These are phyloP conservation scores for Coreius guichenoti DNA, from an alignment of 2,797 vertebrate species.

Conservation along the genomic window DNA sequence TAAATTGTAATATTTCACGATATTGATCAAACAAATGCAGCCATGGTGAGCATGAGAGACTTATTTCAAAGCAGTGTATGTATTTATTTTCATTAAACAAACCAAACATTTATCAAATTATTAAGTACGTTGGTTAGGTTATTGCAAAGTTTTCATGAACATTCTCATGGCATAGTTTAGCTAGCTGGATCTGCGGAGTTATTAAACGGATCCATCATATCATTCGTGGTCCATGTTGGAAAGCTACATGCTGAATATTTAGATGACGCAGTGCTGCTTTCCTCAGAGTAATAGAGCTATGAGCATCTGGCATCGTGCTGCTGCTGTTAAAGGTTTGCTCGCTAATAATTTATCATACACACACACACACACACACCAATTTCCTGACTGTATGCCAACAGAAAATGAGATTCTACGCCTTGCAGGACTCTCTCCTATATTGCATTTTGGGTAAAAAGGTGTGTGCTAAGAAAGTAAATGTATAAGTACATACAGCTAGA, in stretches of 20 bases:
- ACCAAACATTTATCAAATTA: neutral
- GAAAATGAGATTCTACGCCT: constrained; percentile 19
- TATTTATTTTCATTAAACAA: neutral
- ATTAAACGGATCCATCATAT: constrained; percentile 25
- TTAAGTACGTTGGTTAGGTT: neutral
- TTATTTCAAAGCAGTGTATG: neutral
- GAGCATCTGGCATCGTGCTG: constrained; percentile 22
- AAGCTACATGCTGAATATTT: constrained; percentile 32
- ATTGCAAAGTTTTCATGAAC: neutral
- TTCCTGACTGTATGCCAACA: constrained; percentile 24
- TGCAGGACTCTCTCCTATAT: constrained; percentile 5
- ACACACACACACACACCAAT: constrained; percentile 12
- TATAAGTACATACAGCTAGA: neutral
- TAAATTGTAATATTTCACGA: neutral
- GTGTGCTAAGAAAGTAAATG: constrained; percentile 4
- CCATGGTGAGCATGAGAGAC: no score
- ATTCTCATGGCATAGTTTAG: neutral
- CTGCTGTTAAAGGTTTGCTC: constrained; percentile 5
- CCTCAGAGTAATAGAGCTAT: neutral
- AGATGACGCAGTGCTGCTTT: constrained; percentile 20
- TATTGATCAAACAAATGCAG: no score
- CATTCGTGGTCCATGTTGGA: neutral
- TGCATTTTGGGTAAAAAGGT: constrained; percentile 1
- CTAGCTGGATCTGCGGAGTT: neutral
- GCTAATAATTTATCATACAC: constrained; percentile 14